phyloP scores from a whole-genome alignment of 2,113 vertebrate genomes.

The Pimephales promelas region DNA sequence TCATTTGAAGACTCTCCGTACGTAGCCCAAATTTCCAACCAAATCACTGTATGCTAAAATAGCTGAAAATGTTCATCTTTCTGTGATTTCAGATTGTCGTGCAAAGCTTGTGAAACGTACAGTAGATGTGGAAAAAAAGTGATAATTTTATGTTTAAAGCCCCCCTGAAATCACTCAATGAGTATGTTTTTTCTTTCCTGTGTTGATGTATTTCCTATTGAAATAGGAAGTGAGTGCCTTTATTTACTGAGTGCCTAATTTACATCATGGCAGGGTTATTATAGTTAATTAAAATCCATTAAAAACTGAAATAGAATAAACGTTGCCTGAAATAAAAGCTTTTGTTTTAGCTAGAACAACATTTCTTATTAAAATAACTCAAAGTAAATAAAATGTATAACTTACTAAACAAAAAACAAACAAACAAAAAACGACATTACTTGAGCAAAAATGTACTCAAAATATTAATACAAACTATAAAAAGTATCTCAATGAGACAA shows the following conservation, averaged over 20 bases:
- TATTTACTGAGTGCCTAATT: not conserved
- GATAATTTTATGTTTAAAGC: not conserved
- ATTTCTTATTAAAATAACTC: no score
- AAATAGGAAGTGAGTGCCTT: not conserved
- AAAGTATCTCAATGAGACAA: no score
- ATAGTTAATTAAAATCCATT: no score
- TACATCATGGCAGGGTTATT: not conserved
- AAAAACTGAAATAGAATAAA: no score
- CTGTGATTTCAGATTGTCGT: constrained; percentile 27
- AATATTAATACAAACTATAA: no score
- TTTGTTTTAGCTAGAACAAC: no score
- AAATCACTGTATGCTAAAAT: constrained; percentile 55
- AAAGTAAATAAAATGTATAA: no score
- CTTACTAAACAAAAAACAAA: no score
- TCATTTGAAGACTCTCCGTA: constrained; percentile 50
- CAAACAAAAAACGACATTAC: no score
- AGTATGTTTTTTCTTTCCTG: not conserved
- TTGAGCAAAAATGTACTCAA: no score
- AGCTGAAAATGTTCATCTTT: constrained; percentile 32
- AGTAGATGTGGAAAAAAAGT: not conserved
- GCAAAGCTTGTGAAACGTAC: constrained; percentile 2
- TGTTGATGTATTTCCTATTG: not conserved
- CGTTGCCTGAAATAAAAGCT: no score
- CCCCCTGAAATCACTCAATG: not conserved
- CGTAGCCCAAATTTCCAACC: constrained; percentile 52